Evolutionary conservation across 2,888 invertebrate genomes (phyloP).

Genomic region (Julus scanicus): DNA sequence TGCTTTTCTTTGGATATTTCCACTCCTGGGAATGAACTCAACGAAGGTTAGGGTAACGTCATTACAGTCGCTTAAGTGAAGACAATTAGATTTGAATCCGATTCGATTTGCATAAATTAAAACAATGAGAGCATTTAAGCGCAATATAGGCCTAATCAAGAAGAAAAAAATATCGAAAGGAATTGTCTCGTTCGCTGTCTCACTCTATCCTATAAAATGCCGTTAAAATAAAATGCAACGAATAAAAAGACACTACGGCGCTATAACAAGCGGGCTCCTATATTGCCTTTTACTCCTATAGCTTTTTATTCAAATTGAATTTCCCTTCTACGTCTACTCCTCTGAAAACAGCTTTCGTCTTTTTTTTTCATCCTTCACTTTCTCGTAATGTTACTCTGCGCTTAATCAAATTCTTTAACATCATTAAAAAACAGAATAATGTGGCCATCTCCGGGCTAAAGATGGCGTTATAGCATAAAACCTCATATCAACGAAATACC

Average conservation of each 20-base stretch:
- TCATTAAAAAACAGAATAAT: neutral
- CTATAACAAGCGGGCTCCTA: neutral
- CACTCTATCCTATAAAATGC: neutral
- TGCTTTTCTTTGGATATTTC: neutral
- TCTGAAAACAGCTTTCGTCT: neutral
- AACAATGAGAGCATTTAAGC: conserved; percentile 28
- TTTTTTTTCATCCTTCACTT: neutral
- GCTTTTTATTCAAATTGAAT: conserved; percentile 30
- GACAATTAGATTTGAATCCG: conserved; percentile 13
- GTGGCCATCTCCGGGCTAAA: neutral
- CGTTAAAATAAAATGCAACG: neutral
- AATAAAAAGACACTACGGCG: neutral
- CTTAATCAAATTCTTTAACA: conserved; percentile 30
- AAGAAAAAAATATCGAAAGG: conserved; percentile 2
- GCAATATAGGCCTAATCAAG: conserved; percentile 17
- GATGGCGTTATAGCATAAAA: neutral
- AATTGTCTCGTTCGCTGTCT: neutral
- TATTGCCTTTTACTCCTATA: conserved; percentile 11
- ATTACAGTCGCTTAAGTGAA: conserved; percentile 28
- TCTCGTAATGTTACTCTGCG: neutral
- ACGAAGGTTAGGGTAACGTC: conserved; percentile 26
- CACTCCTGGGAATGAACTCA: neutral
- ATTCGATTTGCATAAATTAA: conserved; percentile 30
- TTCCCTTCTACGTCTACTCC: neutral
- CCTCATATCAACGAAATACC: neutral